Conservation (phyloP, 2,113 vertebrate species). For the Petromus typicus region DNA sequence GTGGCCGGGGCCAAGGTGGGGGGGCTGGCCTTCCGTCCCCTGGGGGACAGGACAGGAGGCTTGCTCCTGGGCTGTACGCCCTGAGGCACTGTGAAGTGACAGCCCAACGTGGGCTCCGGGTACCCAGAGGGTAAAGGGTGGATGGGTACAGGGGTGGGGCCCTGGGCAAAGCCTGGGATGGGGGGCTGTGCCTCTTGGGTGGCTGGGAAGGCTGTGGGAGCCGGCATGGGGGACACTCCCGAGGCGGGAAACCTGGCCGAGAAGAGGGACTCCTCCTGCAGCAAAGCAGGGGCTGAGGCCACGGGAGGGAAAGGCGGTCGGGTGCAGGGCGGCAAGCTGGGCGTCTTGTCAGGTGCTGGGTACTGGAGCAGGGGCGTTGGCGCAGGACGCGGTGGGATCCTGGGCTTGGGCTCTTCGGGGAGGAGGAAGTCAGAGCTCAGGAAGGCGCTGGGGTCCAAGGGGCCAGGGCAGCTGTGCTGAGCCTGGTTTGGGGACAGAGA, state of each 20-base stretch:
- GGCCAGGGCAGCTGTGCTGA: slow-evolving; percentile 68
- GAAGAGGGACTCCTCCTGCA: slow-evolving; percentile 54
- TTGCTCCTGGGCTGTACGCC: slow-evolving; percentile 53
- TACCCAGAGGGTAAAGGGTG: slow-evolving; percentile 77
- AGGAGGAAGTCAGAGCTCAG: slow-evolving; percentile 79
- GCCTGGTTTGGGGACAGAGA: slow-evolving; percentile 74
- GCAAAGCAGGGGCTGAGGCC: neutral
- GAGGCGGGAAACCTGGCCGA: slow-evolving; percentile 75
- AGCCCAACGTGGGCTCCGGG: slow-evolving; percentile 67
- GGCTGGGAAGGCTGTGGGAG: slow-evolving; percentile 82
- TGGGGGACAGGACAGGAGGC: slow-evolving; percentile 21
- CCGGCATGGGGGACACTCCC: slow-evolving; percentile 39
- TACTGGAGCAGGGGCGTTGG: slow-evolving; percentile 54
- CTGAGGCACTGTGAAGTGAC: slow-evolving; percentile 65
- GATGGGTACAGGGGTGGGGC: slow-evolving; percentile 71
- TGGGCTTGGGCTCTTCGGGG: slow-evolving; percentile 76
- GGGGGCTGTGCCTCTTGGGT: slow-evolving; percentile 29
- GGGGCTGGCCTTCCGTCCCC: slow-evolving; percentile 56
- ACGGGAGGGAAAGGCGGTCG: slow-evolving; percentile 22
- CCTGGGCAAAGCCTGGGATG: slow-evolving; percentile 63
- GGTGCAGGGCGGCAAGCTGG: slow-evolving; percentile 60
- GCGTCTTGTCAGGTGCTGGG: neutral
- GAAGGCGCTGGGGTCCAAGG: slow-evolving; percentile 78
- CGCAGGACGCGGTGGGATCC: slow-evolving; percentile 44
- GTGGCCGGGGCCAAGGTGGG: slow-evolving; percentile 37